Evolutionary conservation across 2,113 vertebrate species (phyloP), one percentile per base, ranked within the genome.

Genomic region (Hipposideros armiger): DNA sequence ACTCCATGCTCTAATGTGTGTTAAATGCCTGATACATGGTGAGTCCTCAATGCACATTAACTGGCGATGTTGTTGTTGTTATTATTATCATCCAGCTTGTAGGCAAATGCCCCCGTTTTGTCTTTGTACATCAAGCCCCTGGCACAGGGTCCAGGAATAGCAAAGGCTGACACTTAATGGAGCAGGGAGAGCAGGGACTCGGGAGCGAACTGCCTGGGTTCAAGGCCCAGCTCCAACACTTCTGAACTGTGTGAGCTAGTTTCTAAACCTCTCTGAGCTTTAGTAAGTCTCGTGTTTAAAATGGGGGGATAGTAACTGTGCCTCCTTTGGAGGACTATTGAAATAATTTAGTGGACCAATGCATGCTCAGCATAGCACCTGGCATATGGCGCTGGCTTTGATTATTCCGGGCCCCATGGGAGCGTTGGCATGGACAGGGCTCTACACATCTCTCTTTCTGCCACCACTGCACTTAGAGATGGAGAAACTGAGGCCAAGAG

Each of bases 151-250:
- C 45, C 1, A 0, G 36, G n/a, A 52, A n/a, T 8, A 62, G 36
- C 14, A 6, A n/a, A 45, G 28, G 11, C 36, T 4, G 36, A 2
- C 0, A 7, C 11, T 11, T 4, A 42, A 1, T 10, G 2, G 26
- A 36, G 40, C 50, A 78, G 4, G 7, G 40, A 62, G 26, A 67
- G 19, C 66, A 19, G 72, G n/a, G 47, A 22, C 36, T 28, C 0
- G 11, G 52, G 20, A 28, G 47, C 72, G 28, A 64, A 7, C 20
- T 16, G 20, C 15, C 6, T 1, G 9, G 50, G 15, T 19, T 77
- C 64, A 4, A 52, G 62, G 88, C 52, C 42, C 16, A 4, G 45
- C 45, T 56, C 42, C 30, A 2, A 19, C 45, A 4, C 17, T 47
- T 47, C 54, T 9, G 30, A 64, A 54, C 70, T 84, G 45, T 47